Percentiles rank a stretch among this genome's conserved stretches.
phyloP scores from a whole-genome alignment of 2,113 vertebrate species.

The Triplophysa dalaica region DNA sequence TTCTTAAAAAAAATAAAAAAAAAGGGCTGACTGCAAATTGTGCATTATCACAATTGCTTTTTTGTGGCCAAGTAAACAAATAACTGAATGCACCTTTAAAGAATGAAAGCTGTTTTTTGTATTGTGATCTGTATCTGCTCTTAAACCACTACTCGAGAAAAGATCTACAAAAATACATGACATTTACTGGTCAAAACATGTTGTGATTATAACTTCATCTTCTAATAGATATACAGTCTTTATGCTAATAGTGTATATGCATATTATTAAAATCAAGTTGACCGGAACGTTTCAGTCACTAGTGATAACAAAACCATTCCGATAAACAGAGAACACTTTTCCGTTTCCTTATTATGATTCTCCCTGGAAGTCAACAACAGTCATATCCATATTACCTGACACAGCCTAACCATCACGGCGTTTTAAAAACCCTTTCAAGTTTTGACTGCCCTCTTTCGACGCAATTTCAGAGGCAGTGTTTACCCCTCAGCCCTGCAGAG shows the following conservation, averaged over 20 bases:
- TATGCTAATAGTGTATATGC: conserved; percentile 18
- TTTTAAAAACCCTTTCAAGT: not conserved
- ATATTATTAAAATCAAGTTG: conserved; percentile 30
- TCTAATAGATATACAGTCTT: conserved; percentile 42
- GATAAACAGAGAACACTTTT: not conserved
- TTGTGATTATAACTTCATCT: conserved; percentile 39
- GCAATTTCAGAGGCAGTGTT: conserved; percentile 1
- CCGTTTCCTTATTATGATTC: not conserved
- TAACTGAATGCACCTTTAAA: too few species aligned
- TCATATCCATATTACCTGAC: conserved; percentile 32
- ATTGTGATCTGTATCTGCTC: not conserved
- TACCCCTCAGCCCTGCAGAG: conserved; percentile 24
- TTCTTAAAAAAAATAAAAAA: too few species aligned
- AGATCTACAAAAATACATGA: conserved; percentile 61
- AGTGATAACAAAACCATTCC: not conserved
- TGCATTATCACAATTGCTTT: not conserved
- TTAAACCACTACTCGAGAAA: conserved; percentile 51
- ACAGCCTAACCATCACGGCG: not conserved
- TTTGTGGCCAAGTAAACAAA: not conserved
- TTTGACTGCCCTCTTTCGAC: not conserved
- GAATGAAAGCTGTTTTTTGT: not conserved
- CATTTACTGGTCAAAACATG: conserved; percentile 55
- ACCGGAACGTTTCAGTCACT: conserved; percentile 5
- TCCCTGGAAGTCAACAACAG: conserved; percentile 13
- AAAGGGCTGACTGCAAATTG: too few species aligned